Conservation (phyloP, 2,888 invertebrate species). For the Bellardia pandia region DNA sequence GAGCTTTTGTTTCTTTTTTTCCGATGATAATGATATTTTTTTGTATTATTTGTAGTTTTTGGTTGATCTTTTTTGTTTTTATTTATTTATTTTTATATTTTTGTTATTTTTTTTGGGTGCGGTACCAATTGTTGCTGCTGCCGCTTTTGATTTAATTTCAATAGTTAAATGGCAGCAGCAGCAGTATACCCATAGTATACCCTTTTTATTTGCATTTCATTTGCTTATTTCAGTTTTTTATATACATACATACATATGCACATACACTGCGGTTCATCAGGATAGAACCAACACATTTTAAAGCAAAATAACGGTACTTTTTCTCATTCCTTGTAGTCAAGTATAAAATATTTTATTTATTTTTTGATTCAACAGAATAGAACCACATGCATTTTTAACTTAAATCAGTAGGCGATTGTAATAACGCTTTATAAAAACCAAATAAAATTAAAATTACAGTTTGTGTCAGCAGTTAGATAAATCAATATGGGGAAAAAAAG, state of each 20-base stretch:
- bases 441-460: too few species aligned
- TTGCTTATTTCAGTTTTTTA: slow-evolving; percentile 36
- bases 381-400: too few species aligned
- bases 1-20: slow-evolving; percentile 45
- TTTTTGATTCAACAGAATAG: too few species aligned
- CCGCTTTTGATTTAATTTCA: slow-evolving; percentile 61
- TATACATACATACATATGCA: neutral
- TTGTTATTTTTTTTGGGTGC: slow-evolving; percentile 45
- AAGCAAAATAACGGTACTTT: too few species aligned
- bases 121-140: slow-evolving; percentile 59
- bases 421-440: too few species aligned
- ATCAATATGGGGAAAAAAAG: too few species aligned
- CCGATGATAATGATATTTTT: slow-evolving; percentile 46
- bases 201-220: slow-evolving; percentile 62
- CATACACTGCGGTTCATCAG: too few species aligned
- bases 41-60: slow-evolving; percentile 41
- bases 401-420: too few species aligned
- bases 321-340: too few species aligned
- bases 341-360: too few species aligned
- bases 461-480: too few species aligned
- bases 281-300: too few species aligned
- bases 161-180: slow-evolving; percentile 60
- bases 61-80: slow-evolving; percentile 35
- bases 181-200: slow-evolving; percentile 49
- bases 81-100: slow-evolving; percentile 18